Conservation (phyloP, 2,113 vertebrate species). For the Misgurnus mizolepis region DNA sequence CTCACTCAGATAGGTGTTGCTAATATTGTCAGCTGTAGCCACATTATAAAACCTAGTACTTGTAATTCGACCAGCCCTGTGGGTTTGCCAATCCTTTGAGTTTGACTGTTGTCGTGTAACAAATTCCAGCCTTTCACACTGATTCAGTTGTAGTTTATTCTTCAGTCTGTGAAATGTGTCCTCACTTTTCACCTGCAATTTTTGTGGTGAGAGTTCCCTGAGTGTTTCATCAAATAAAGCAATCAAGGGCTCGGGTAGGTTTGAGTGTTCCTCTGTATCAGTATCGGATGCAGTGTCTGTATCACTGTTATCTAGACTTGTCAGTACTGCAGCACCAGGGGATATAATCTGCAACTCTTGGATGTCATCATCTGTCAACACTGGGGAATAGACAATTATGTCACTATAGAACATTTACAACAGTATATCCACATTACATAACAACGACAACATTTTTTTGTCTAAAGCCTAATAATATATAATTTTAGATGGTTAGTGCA, state of each 20-base stretch:
- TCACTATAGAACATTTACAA: neutral
- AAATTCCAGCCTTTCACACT: neutral
- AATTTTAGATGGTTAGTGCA: no score
- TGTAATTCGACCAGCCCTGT: constrained; percentile 3
- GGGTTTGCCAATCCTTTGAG: neutral
- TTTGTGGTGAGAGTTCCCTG: neutral
- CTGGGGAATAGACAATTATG: neutral
- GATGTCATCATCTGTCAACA: constrained; percentile 18
- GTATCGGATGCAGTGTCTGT: constrained; percentile 21
- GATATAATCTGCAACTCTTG: neutral
- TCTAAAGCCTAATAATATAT: no score
- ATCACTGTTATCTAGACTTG: constrained; percentile 14
- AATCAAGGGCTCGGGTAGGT: constrained; percentile 2
- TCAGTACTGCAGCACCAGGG: constrained; percentile 16
- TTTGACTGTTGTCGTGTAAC: neutral
- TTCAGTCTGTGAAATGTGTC: neutral
- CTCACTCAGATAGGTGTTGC: neutral
- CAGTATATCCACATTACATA: neutral
- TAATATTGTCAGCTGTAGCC: constrained; percentile 1
- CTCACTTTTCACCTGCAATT: neutral
- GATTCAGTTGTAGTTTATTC: neutral
- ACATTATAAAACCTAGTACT: neutral
- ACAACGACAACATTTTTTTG: no score
- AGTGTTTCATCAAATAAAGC: constrained; percentile 11
- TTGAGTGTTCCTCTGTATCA: neutral